phyloP scores from a whole-genome alignment of 2,797 vertebrate genomes.

The Muraenolepis orangiensis region DNA sequence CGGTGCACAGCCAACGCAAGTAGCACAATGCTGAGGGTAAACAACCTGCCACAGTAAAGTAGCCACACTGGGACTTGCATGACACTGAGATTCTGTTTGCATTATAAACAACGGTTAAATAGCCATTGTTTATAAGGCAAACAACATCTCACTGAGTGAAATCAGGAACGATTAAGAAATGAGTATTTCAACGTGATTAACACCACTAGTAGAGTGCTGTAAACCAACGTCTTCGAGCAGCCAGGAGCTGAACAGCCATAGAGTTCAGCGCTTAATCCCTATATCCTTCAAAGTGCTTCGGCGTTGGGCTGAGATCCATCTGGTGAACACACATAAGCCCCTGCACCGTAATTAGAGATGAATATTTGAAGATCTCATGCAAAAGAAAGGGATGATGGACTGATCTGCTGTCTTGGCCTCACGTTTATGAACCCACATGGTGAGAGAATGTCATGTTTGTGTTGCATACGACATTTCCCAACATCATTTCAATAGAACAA shows the following conservation, averaged over 20 bases:
- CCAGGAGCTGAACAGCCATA: neutral
- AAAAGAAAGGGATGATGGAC: neutral
- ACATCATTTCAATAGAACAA: constrained; percentile 9
- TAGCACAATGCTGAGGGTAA: neutral
- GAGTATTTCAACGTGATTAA: neutral
- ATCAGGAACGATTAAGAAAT: neutral
- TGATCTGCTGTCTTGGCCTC: neutral
- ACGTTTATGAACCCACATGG: neutral
- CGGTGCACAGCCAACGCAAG: neutral
- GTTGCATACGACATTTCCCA: neutral
- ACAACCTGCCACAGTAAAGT: neutral
- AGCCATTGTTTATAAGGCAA: neutral
- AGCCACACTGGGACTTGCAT: neutral
- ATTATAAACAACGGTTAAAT: too few relatives aligned
- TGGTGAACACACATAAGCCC: neutral
- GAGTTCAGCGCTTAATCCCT: neutral
- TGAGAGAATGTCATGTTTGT: constrained; percentile 9
- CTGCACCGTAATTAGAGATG: neutral
- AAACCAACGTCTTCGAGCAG: neutral
- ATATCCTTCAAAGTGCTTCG: neutral
- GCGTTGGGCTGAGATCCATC: neutral
- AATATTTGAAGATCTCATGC: neutral
- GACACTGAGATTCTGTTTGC: neutral
- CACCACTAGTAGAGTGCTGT: neutral
- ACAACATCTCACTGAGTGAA: neutral